phyloP scores from a whole-genome alignment of 64 coral and sea anemone species.

The Trachythela sp. region DNA sequence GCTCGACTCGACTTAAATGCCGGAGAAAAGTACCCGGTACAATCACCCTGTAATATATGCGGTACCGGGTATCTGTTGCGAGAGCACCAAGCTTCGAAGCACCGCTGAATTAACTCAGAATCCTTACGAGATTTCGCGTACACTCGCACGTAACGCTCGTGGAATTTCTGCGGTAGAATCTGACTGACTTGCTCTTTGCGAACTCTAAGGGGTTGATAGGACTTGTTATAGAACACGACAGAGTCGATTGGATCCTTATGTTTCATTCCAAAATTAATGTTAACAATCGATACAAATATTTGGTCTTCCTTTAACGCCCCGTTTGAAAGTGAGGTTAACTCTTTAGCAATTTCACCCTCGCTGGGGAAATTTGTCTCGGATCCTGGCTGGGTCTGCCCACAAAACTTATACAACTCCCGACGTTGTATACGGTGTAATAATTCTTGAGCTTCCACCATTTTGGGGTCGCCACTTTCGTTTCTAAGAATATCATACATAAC shows the following conservation, averaged over 20 bases:
- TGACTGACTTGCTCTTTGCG: neutral
- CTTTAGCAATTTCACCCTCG: neutral
- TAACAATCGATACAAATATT: neutral
- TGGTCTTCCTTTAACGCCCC: neutral
- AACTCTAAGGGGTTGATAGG: neutral
- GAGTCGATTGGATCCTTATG: neutral
- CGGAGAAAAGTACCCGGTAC: constrained; percentile 19
- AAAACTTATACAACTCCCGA: neutral
- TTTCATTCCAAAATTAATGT: constrained; percentile 8
- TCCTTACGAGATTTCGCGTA: neutral
- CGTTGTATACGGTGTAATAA: neutral
- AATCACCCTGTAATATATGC: neutral
- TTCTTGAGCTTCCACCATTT: neutral
- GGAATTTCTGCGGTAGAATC: neutral
- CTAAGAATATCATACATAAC: neutral
- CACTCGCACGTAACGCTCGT: constrained; percentile 5
- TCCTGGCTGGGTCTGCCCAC: neutral
- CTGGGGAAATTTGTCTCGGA: neutral
- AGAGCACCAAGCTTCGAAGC: neutral
- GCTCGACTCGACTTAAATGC: neutral
- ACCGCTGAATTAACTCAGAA: neutral
- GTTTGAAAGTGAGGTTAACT: neutral
- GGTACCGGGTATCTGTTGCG: neutral
- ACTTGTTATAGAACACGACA: neutral
- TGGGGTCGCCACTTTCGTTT: neutral